Evolutionary conservation across 53 echinoderm and acorn worm genomes (phyloP), one percentile per base, ranked within the genome.

Genomic region (Crossaster papposus): DNA sequence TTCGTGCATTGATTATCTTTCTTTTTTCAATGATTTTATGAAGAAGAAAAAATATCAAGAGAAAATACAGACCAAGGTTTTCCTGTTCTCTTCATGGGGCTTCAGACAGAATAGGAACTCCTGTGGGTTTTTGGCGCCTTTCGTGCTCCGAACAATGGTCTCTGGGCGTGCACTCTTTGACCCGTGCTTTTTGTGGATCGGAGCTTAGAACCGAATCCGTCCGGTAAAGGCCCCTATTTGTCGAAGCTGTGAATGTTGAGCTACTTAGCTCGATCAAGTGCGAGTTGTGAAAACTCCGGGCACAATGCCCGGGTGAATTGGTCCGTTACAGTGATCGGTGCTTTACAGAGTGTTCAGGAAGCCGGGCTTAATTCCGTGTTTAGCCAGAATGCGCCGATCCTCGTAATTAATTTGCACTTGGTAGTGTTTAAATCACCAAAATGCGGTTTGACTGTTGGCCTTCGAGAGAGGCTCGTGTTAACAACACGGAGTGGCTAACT

Each of bases 51-150:
- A 28, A 28, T 23, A 24, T 24, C 68, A 68, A 58, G 44, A 44
- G 9, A 58, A 58, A 68, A 24, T 68, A 68, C 68, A 68, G 68
- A 72, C 72, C 54, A 26, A 44, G 10, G 55, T 55, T 85, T 72
- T 72, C 85, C 72, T 18, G 72, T 52, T 53, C 85, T 32, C 85
- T 30, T 10, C 85, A 54, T 72, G 85, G 50, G 85, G 85, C 53
- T 73, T 72, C 72, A 4, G 36, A 71, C 36, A 36, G 82, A 85
- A 30, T 28, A 17, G 15, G 44, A 51, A 44, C 14, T 36, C 50
- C 1, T 28, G 23, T 15, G 72, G 85, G 72, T 85, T 77, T 63
- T 62, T 24, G 73, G 62, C 87, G 77, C 87, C 26, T 87, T 87
- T 34, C 55, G 65, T 26, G 76, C 74, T 51, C 77, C 2, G 14